Conservation (phyloP, 2,888 invertebrate genomes). For the Drosophila niveifrons region DNA sequence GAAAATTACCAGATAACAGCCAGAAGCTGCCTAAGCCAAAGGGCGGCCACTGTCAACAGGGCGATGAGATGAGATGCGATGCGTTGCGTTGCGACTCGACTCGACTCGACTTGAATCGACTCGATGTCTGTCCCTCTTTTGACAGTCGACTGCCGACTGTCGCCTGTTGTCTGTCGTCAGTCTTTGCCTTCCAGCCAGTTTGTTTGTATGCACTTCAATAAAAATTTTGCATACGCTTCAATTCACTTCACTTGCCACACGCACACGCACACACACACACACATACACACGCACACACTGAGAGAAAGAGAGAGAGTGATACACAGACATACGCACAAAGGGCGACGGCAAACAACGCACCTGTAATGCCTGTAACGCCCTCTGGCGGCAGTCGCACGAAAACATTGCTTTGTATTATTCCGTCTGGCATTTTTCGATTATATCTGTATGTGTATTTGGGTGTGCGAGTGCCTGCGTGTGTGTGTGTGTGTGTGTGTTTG, state of each 20-base stretch:
- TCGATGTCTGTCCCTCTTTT: not conserved
- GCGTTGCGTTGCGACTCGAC: not conserved
- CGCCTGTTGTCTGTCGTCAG: conserved; percentile 10
- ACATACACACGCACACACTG: conserved; percentile 24
- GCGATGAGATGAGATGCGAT: conserved; percentile 4
- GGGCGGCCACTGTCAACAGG: conserved; percentile 36
- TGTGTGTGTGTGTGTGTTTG: not conserved
- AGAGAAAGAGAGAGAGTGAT: not conserved
- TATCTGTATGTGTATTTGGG: conserved; percentile 9
- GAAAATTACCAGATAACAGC: conserved; percentile 57
- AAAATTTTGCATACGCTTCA: conserved; percentile 77
- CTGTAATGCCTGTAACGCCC: conserved; percentile 64
- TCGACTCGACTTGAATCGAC: not conserved
- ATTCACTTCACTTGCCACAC: conserved; percentile 71
- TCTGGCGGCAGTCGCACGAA: conserved; percentile 56
- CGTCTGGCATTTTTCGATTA: conserved; percentile 69
- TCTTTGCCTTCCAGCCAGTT: conserved; percentile 56
- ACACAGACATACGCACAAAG: conserved; percentile 2
- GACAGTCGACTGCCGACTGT: conserved; percentile 3
- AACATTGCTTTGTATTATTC: conserved; percentile 75
- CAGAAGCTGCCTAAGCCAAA: conserved; percentile 30
- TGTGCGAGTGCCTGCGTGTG: conserved; percentile 4
- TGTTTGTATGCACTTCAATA: conserved; percentile 77
- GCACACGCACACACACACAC: conserved; percentile 29
- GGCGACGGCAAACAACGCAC: conserved; percentile 37